Conservation (phyloP, 2,888 invertebrate species). For the Chrysodeixis includens region DNA sequence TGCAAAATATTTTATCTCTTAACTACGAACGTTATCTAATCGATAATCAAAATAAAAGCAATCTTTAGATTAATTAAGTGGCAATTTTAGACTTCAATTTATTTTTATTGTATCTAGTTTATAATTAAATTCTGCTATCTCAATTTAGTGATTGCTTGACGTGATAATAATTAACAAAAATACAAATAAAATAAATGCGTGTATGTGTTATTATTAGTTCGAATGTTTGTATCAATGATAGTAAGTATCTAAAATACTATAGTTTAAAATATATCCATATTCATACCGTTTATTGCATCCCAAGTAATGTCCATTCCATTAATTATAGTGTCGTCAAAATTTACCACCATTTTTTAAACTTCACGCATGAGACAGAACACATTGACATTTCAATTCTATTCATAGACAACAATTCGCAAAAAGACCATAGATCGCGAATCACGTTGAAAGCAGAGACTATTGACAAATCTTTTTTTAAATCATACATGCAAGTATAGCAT, state of each 20-base stretch:
- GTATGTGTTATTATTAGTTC: too few relatives aligned
- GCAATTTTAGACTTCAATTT: neutral
- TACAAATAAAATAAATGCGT: too few relatives aligned
- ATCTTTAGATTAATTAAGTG: neutral
- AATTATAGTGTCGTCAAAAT: too few relatives aligned
- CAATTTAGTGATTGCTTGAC: neutral
- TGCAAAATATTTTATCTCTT: neutral
- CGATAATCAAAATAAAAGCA: neutral
- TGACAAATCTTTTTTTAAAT: slow-evolving; percentile 30
- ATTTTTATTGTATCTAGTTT: neutral
- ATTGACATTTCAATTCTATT: slow-evolving; percentile 1
- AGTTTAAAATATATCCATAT: too few relatives aligned
- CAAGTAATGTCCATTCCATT: too few relatives aligned
- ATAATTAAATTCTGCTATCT: neutral
- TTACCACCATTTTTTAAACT: neutral
- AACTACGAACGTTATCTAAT: neutral
- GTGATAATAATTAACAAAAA: neutral
- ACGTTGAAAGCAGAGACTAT: slow-evolving; percentile 26
- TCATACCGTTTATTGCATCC: too few relatives aligned
- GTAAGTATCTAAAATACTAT: too few relatives aligned
- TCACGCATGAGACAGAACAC: neutral
- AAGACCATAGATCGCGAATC: neutral
- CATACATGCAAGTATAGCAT: slow-evolving; percentile 25
- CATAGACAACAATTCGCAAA: neutral
- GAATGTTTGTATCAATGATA: too few relatives aligned